Percentiles rank a stretch among this genome's conserved stretches.
phyloP scores from a whole-genome alignment of 2,113 vertebrate genomes.

The Thomomys bottae region DNA sequence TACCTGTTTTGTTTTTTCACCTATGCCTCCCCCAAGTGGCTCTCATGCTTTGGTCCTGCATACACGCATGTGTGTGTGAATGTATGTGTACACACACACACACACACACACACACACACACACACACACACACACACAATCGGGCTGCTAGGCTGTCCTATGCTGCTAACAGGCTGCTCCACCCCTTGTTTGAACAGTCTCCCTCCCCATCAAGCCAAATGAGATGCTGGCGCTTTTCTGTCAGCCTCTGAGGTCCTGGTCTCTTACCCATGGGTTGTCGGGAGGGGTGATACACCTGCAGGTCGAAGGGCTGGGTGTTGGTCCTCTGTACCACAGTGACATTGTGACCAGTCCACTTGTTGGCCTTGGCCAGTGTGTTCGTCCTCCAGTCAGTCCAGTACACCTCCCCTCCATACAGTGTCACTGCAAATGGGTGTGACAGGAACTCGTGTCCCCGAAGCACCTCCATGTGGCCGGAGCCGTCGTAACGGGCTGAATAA shows the following conservation, averaged over 20 bases:
- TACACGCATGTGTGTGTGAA: too few relatives aligned
- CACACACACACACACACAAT: too few relatives aligned
- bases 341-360: slow-evolving; percentile 98
- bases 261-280: slow-evolving; percentile 94
- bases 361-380: slow-evolving; percentile 97
- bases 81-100: too few relatives aligned
- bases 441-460: slow-evolving; percentile 96
- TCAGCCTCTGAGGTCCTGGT: not conserved
- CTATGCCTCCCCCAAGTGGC: too few relatives aligned
- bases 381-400: slow-evolving; percentile 99
- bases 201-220: fast-evolving
- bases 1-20: not conserved
- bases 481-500: slow-evolving; percentile 96
- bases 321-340: slow-evolving; percentile 98
- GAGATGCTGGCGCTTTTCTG: not conserved
- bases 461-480: slow-evolving; percentile 97
- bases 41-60: too few relatives aligned
- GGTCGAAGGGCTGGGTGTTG: slow-evolving; percentile 98
- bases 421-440: slow-evolving; percentile 97
- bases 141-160: too few relatives aligned
- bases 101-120: too few relatives aligned
- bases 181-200: fast-evolving
- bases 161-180: not conserved
- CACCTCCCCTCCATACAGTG: slow-evolving; percentile 96
- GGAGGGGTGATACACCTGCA: slow-evolving; percentile 98